Base-by-base conservation (phyloP, 2,797 vertebrate species). In the Lepidocolaptes lacrymiger region DNA sequence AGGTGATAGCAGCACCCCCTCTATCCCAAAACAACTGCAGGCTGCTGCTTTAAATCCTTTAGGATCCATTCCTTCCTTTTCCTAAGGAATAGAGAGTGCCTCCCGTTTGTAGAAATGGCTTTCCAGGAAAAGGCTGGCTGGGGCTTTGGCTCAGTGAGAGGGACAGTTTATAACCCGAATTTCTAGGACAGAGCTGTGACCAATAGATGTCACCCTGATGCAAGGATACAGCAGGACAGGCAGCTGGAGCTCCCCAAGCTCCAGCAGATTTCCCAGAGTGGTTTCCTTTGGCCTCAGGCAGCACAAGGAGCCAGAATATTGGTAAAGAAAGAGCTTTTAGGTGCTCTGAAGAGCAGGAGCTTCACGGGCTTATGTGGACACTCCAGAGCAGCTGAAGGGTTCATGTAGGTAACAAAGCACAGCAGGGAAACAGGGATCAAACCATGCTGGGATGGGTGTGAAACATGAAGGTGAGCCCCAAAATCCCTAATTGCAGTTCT, bases 171-270 rank as follows among this genome's bases (percentile, higher is more conserved):
- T 12, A 56, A 68, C 37, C 37, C 56, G n/a, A 46, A 61, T 66
- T 79, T 55, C 73, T 37, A 71, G 37, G 63, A 19, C 32, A 22
- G 54, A 69, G 52, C 86, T 71, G 76, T 87, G 69, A 46, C 95
- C 97, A 81, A 71, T 43, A 96, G 96, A 59, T 95, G 96, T 94
- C 97, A 92, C 84, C 68, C 93, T 89, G 77, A 28, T 51, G 69
- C 93, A 77, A 32, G 63, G 62, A 66, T 49, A 9, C 10, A 19
- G 69, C 84, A 66, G 71, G 43, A 55, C 3, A 0, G 4, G 27
- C 39, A 11, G 17, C 79, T 30, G 37, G 21, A 11, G 24, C 48
- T 34, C 49, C 32, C 17, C n/a, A 36, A 51, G 37, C 58, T 72
- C 36, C 26, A 24, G 58, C n/a, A 64, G 39, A 39, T 66, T 78